Conservation (phyloP, 2,797 vertebrate species). For the Perodicticus potto region DNA sequence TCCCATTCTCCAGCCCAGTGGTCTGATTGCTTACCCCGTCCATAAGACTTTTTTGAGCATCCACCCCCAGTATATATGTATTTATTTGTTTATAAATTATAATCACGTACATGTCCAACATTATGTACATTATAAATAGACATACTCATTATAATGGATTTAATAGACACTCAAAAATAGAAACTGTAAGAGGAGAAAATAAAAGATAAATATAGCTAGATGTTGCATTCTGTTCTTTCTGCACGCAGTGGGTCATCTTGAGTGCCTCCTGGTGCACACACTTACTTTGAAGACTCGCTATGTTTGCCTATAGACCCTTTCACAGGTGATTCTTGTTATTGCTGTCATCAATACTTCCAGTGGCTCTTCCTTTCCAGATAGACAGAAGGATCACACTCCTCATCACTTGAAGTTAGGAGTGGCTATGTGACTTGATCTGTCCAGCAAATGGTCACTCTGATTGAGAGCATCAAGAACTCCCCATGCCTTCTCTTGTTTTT, state of each 20-base stretch:
- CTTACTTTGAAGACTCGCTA: not conserved
- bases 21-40: not conserved
- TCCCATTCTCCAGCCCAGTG: not conserved
- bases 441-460: not conserved
- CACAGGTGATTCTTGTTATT: not conserved
- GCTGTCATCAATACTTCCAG: not conserved
- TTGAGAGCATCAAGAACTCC: not conserved
- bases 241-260: not conserved
- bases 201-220: not conserved
- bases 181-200: conserved; percentile 27
- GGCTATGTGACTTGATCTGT: not conserved
- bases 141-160: conserved; percentile 64
- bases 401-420: not conserved
- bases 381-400: not conserved
- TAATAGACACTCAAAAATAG: conserved; percentile 54
- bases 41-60: conserved; percentile 38
- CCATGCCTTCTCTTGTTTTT: not conserved
- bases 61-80: conserved; percentile 32
- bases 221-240: not conserved
- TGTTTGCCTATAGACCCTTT: not conserved
- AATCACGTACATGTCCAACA: conserved; percentile 60
- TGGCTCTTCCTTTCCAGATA: not conserved
- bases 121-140: conserved; percentile 71
- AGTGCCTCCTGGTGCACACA: accelerated
- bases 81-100: conserved; percentile 77